A percentile compares a stretch with the other conserved stretches of the same genome.
Conservation (phyloP, 2,113 vertebrate species). For the Mesembrinibis cayennensis region DNA sequence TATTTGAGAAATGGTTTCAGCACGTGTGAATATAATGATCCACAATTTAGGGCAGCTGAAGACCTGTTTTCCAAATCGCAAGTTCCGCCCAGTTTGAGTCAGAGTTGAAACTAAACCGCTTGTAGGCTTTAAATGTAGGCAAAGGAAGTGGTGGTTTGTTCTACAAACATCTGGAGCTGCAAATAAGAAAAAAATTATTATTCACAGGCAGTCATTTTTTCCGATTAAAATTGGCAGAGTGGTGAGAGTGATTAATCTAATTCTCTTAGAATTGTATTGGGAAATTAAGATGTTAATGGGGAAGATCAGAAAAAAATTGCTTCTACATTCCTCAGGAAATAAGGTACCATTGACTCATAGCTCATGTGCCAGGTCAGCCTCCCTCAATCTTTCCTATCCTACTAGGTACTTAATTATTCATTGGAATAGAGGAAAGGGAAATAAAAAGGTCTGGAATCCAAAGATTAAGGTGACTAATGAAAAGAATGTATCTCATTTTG, state of each 20-base stretch:
- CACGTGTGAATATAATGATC: not conserved
- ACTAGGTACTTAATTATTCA: conserved; percentile 18
- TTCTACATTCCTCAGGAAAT: not conserved
- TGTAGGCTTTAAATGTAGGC: not conserved
- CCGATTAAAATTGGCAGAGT: conserved; percentile 11
- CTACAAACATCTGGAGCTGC: not conserved
- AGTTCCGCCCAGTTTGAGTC: not conserved
- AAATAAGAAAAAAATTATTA: not conserved
- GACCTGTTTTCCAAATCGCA: not conserved
- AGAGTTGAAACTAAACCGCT: not conserved
- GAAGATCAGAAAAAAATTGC: conserved; percentile 25
- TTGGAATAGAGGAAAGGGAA: conserved; percentile 2
- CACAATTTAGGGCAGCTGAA: not conserved
- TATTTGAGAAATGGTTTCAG: not conserved
- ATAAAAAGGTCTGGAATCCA: conserved; percentile 32
- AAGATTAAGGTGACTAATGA: conserved; percentile 17
- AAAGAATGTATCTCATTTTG: not conserved
- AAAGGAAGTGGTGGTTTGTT: not conserved
- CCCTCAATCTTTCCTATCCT: not conserved
- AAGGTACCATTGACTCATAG: not conserved
- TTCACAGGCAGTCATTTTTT: conserved; percentile 15
- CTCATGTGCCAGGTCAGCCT: not conserved
- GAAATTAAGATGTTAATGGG: conserved; percentile 57
- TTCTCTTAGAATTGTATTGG: conserved; percentile 50
- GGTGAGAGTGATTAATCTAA: conserved; percentile 31